A percentile compares a stretch with the other conserved stretches of the same genome.
phyloP scores from a whole-genome alignment of 2,113 vertebrate genomes.

The Hassar affinis region DNA sequence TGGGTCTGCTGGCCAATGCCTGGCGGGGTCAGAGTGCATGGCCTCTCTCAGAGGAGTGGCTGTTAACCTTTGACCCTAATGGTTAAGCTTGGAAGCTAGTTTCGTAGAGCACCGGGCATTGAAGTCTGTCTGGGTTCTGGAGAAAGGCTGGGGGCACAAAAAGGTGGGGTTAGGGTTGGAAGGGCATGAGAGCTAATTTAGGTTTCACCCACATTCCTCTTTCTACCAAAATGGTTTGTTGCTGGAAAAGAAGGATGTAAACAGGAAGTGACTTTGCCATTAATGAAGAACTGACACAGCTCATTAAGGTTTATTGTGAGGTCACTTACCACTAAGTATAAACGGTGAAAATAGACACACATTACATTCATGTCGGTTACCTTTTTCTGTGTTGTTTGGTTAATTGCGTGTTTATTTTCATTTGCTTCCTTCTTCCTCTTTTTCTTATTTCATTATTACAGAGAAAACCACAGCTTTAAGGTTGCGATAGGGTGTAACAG shows the following conservation, averaged over 20 bases:
- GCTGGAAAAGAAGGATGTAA: constrained; percentile 36
- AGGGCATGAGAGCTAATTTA: constrained; percentile 72
- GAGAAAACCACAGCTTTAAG: background rate
- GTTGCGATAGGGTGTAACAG: too few species aligned
- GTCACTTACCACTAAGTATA: constrained; percentile 1
- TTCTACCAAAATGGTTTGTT: constrained; percentile 64
- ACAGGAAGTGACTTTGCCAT: constrained; percentile 45
- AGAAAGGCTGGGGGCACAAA: constrained; percentile 52
- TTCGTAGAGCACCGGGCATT: constrained; percentile 51
- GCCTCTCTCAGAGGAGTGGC: constrained; percentile 75
- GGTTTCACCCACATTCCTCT: constrained; percentile 70
- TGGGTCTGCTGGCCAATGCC: constrained; percentile 62
- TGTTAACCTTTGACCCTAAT: constrained; percentile 71
- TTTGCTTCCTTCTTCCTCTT: background rate
- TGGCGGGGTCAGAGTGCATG: constrained; percentile 74
- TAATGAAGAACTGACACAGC: constrained; percentile 5
- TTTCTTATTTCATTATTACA: background rate
- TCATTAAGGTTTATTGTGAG: constrained; percentile 34
- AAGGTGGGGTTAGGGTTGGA: constrained; percentile 45
- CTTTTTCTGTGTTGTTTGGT: background rate
- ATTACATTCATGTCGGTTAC: background rate
- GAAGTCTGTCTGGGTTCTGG: constrained; percentile 66
- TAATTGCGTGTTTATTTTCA: background rate
- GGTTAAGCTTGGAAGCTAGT: constrained; percentile 73
- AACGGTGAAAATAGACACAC: background rate